These are phyloP conservation scores for Cinclus cinclus DNA, from an alignment of 2,113 vertebrate species.

Conservation along the genomic window DNA sequence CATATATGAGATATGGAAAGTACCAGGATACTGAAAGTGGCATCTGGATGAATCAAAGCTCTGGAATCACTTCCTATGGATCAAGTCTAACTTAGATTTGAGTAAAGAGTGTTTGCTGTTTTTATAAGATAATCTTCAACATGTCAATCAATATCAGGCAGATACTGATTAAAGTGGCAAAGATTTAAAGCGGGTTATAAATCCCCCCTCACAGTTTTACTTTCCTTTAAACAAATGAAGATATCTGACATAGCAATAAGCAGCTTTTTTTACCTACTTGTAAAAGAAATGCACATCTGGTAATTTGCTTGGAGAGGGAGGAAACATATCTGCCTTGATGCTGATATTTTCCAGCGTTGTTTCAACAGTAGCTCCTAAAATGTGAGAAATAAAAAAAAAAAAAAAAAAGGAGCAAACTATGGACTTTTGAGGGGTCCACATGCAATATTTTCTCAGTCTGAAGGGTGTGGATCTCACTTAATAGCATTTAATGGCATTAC, in stretches of 20 bases:
- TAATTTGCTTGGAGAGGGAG: slow-evolving; percentile 75
- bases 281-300: slow-evolving; percentile 92
- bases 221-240: not conserved
- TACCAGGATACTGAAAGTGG: not conserved
- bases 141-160: not conserved
- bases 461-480: not conserved
- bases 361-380: slow-evolving; percentile 85
- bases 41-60: not conserved
- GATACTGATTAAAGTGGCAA: not conserved
- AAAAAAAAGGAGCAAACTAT: not conserved
- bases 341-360: slow-evolving; percentile 78
- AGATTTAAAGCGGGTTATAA: not conserved
- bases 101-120: not conserved
- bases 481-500: not conserved
- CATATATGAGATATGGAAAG: not conserved
- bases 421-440: not conserved
- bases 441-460: not conserved
- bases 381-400: not conserved
- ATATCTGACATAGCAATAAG: not conserved
- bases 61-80: not conserved
- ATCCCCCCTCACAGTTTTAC: not conserved
- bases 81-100: not conserved
- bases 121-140: not conserved
- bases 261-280: slow-evolving; percentile 78
- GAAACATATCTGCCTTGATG: slow-evolving; percentile 79